These are phyloP conservation scores for Cercocebus atys DNA, from an alignment of 2,113 vertebrate genomes.

Conservation along the genomic window DNA sequence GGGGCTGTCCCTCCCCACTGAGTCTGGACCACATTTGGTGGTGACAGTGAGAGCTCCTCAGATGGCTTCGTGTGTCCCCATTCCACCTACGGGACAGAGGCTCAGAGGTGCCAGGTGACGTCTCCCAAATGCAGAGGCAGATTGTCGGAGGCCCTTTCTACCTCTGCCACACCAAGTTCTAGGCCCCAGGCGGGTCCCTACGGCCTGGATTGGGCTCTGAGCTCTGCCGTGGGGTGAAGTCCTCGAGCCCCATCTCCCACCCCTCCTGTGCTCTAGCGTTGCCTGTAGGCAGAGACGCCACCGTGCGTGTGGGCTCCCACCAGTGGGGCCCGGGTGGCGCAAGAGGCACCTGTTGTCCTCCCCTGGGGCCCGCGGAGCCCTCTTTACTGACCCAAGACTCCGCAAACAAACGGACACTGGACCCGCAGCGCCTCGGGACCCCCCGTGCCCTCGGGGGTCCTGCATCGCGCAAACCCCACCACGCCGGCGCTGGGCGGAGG, in stretches of 20 bases:
- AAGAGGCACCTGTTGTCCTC: neutral
- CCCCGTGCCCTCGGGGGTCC: neutral
- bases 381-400: neutral
- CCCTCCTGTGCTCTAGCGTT: neutral
- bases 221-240: neutral
- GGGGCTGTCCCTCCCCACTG: neutral
- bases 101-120: neutral
- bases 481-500: neutral
- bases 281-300: neutral
- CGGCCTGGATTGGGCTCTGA: neutral
- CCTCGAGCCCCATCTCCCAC: neutral
- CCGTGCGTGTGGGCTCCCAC: neutral
- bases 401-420: neutral
- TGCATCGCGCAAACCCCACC: neutral
- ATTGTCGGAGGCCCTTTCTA: neutral
- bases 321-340: fast-evolving
- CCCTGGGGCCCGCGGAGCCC: neutral
- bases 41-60: neutral
- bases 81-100: neutral
- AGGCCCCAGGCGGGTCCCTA: neutral
- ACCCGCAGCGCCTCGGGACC: neutral
- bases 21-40: neutral
- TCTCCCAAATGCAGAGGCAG: no score
- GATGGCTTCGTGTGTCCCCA: neutral
- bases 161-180: neutral